Percentiles rank a stretch among this genome's conserved stretches.
These are phyloP conservation scores for Paelopatides confundens DNA, from an alignment of 53 echinoderm and acorn worm species.

Conservation along the genomic window DNA sequence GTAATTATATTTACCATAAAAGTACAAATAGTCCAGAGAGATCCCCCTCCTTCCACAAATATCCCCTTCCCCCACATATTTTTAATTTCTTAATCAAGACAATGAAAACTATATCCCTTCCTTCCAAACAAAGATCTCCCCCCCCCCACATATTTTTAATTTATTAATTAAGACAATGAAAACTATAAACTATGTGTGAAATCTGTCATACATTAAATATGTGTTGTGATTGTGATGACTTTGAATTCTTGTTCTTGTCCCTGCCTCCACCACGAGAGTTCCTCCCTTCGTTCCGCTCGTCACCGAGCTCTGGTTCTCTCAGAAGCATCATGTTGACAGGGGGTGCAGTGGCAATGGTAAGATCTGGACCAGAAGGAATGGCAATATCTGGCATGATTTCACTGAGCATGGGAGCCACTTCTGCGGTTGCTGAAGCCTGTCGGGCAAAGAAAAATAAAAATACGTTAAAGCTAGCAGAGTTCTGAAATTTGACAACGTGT, in stretches of 20 bases:
- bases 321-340: slow-evolving; percentile 99
- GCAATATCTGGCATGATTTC: slow-evolving; percentile 99
- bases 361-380: slow-evolving; percentile 95
- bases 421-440: slow-evolving; percentile 90
- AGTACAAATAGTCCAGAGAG: too few species aligned
- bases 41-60: neutral
- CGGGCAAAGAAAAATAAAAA: neutral
- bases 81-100: neutral
- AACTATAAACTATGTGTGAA: neutral
- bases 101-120: too few species aligned
- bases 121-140: neutral
- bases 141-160: neutral
- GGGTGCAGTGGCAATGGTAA: slow-evolving; percentile 98
- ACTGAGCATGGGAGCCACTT: slow-evolving; percentile 94
- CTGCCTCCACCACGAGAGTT: slow-evolving; percentile 29
- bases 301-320: slow-evolving; percentile 92
- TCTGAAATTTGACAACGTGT: too few species aligned
- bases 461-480: neutral
- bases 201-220: slow-evolving; percentile 39
- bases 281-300: slow-evolving; percentile 63
- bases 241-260: slow-evolving; percentile 43
- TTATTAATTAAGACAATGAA: neutral
- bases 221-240: slow-evolving; percentile 35
- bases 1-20: too few species aligned
- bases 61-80: neutral